These are phyloP conservation scores for Tricholaema leucomelas DNA, from an alignment of 2,113 vertebrate genomes.

Conservation along the genomic window DNA sequence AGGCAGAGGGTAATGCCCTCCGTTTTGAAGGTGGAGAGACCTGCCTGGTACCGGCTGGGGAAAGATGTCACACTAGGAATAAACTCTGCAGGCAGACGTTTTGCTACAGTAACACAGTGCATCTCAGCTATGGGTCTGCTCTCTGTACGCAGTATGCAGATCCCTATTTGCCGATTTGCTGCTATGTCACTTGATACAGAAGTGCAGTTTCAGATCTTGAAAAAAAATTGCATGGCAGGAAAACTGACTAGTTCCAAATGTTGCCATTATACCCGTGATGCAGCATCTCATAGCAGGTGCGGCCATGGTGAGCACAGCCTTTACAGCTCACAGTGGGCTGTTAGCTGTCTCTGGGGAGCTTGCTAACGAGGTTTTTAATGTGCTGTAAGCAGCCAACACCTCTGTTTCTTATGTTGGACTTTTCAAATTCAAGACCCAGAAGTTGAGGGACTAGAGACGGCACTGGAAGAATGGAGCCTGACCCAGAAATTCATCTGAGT, in stretches of 20 bases:
- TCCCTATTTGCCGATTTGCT: fast-evolving
- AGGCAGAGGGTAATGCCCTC: background rate
- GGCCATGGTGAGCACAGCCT: fast-evolving
- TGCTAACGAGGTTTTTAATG: fast-evolving
- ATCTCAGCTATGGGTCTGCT: fast-evolving
- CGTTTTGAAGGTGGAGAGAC: fast-evolving
- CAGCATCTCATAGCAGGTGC: background rate
- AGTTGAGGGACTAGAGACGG: too few relatives aligned
- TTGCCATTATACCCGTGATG: fast-evolving
- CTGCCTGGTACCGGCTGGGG: fast-evolving
- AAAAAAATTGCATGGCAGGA: fast-evolving
- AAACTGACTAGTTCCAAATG: background rate
- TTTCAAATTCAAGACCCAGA: background rate
- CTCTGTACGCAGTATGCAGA: too few relatives aligned
- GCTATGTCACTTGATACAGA: fast-evolving
- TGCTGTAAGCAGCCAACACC: fast-evolving
- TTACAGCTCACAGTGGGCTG: fast-evolving
- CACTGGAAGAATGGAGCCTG: fast-evolving
- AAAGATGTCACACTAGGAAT: fast-evolving
- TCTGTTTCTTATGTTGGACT: fast-evolving
- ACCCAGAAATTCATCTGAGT: background rate
- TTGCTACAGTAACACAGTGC: fast-evolving
- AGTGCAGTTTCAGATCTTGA: background rate
- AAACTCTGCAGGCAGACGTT: fast-evolving
- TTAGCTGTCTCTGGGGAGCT: fast-evolving